Conservation (phyloP, 2,888 invertebrate species). For the Campopleginae sp. region DNA sequence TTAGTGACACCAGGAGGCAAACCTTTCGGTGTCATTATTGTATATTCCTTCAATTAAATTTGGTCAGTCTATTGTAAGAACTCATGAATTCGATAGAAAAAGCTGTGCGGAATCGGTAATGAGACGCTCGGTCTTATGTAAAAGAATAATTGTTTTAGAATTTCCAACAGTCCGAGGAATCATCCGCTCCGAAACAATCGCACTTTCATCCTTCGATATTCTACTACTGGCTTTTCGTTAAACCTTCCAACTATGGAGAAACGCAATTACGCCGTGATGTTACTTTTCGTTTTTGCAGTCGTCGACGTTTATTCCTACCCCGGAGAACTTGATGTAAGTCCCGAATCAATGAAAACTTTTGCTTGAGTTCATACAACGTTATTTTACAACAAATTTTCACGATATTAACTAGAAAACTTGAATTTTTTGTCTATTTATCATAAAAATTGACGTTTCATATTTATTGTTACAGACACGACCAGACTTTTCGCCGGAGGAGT, state of each 20-base stretch:
- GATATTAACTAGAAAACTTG: not conserved
- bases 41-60: not conserved
- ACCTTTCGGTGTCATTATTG: too few species aligned
- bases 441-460: too few species aligned
- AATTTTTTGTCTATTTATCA: too few species aligned
- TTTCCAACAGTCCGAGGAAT: not conserved
- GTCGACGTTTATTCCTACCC: constrained; percentile 1
- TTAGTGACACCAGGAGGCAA: too few species aligned
- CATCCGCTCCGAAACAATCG: not conserved
- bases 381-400: not conserved
- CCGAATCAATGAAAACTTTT: not conserved
- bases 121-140: not conserved
- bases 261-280: constrained; percentile 1
- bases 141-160: not conserved
- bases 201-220: not conserved
- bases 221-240: not conserved
- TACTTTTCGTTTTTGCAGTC: not conserved
- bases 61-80: not conserved
- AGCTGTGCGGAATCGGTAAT: not conserved
- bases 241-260: not conserved
- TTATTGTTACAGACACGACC: too few species aligned
- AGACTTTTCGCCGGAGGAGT: too few species aligned
- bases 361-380: not conserved
- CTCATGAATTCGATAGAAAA: not conserved
- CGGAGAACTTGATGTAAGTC: not conserved